These are phyloP conservation scores for Atta cephalotes DNA, from an alignment of 1,140 invertebrate genomes.

Conservation along the genomic window DNA sequence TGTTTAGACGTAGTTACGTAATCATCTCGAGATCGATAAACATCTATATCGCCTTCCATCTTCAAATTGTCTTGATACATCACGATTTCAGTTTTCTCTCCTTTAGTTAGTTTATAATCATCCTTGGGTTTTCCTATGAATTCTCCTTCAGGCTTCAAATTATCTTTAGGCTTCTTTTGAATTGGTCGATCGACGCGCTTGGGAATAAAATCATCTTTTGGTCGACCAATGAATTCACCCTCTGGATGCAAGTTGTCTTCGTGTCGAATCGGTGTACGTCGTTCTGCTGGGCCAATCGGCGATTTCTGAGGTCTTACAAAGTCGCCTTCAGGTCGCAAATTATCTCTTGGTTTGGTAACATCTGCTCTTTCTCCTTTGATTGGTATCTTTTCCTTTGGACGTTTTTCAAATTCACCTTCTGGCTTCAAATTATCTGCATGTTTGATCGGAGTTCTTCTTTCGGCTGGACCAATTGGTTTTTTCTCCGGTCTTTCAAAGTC, in stretches of 20 bases:
- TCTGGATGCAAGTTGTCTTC: constrained; percentile 86
- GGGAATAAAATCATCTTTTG: constrained; percentile 87
- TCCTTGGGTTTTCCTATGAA: constrained; percentile 84
- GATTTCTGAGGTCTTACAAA: constrained; percentile 84
- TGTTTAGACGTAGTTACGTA: constrained; percentile 85
- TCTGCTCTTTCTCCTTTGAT: constrained; percentile 71
- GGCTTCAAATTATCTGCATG: constrained; percentile 79
- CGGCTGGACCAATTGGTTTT: constrained; percentile 84
- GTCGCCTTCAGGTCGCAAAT: constrained; percentile 87
- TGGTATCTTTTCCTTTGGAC: constrained; percentile 76
- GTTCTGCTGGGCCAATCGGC: constrained; percentile 79
- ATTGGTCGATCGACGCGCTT: constrained; percentile 88
- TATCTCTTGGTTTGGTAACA: constrained; percentile 81
- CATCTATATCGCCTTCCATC: constrained; percentile 88
- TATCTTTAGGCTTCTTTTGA: constrained; percentile 89
- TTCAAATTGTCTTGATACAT: constrained; percentile 88
- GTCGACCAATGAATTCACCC: constrained; percentile 86
- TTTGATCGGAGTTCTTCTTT: constrained; percentile 87
- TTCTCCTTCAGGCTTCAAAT: constrained; percentile 89
- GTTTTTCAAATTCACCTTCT: constrained; percentile 87
- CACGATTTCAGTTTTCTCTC: constrained; percentile 82
- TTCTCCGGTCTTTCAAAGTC: constrained; percentile 87
- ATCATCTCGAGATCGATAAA: constrained; percentile 85
- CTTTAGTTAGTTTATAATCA: constrained; percentile 72
- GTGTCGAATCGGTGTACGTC: constrained; percentile 80